Evolutionary conservation across 2,888 invertebrate genomes (phyloP).

Genomic region (Phrixothrix hirtus): DNA sequence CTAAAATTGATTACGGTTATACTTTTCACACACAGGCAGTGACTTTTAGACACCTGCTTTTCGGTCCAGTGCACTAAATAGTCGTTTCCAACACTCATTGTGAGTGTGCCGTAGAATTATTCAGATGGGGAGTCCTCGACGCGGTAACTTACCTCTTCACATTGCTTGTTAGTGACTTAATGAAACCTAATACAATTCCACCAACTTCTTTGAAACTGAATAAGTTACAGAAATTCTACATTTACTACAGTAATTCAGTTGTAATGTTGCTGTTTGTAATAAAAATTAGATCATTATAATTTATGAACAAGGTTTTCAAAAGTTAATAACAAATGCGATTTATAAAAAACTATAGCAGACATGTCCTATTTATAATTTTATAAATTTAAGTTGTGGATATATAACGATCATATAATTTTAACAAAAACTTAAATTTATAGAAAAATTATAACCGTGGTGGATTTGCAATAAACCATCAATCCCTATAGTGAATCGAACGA

Average conservation of each 20-base stretch:
- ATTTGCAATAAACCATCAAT: slow-evolving; percentile 19
- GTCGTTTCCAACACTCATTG: slow-evolving; percentile 54
- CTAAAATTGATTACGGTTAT: no score
- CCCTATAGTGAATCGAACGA: slow-evolving; percentile 30
- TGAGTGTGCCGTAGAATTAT: slow-evolving; percentile 51
- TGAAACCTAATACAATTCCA: slow-evolving; percentile 28
- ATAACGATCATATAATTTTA: no score
- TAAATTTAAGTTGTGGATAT: no score
- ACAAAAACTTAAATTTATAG: no score
- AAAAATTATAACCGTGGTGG: slow-evolving; percentile 33
- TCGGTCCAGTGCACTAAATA: slow-evolving; percentile 55
- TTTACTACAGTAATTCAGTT: no score
- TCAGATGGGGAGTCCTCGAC: slow-evolving; percentile 41
- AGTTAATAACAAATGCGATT: no score
- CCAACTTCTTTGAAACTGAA: slow-evolving; percentile 9
- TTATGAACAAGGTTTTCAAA: no score
- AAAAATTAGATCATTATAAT: no score
- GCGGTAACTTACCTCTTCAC: slow-evolving; percentile 40
- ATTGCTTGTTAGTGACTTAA: slow-evolving; percentile 36
- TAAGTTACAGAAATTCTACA: not conserved
- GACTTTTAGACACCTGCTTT: slow-evolving; percentile 56
- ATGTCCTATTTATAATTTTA: no score
- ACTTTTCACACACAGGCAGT: slow-evolving; percentile 52
- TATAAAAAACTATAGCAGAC: no score
- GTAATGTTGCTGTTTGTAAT: no score